These are phyloP conservation scores for Poeciliopsis infans DNA, from an alignment of 2,797 vertebrate genomes.

Conservation along the genomic window DNA sequence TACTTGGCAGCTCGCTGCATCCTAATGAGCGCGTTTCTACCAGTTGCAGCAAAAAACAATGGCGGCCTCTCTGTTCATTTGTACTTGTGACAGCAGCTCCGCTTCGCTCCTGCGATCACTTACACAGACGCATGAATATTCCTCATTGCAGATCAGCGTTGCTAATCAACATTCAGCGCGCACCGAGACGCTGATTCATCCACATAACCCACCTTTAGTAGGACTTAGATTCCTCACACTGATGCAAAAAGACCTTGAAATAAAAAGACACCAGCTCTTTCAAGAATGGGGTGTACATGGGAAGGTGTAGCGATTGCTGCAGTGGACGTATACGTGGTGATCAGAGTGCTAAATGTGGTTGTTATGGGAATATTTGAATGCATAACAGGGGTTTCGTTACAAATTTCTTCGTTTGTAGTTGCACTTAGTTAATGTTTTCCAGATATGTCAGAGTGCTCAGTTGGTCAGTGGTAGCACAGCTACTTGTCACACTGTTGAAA, in stretches of 20 bases:
- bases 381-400: constrained; percentile 20
- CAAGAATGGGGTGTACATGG: constrained; percentile 12
- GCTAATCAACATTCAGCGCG: constrained; percentile 52
- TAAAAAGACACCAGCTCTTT: constrained; percentile 17
- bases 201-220: constrained; percentile 30
- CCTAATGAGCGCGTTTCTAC: constrained; percentile 62
- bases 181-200: constrained; percentile 35
- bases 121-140: constrained; percentile 59
- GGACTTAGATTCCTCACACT: constrained; percentile 26
- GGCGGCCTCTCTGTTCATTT: constrained; percentile 46
- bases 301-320: neutral
- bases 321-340: constrained; percentile 12
- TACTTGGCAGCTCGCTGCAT: constrained; percentile 47
- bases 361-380: constrained; percentile 16
- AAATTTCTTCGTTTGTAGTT: neutral
- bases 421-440: neutral
- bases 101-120: constrained; percentile 50
- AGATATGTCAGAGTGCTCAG: no score
- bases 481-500: no score
- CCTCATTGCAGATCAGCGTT: constrained; percentile 57
- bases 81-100: constrained; percentile 52
- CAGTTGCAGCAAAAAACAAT: constrained; percentile 53
- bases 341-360: neutral
- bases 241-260: constrained; percentile 19
- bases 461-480: no score